phyloP scores from a whole-genome alignment of 2,113 vertebrate genomes.

The Numida meleagris region DNA sequence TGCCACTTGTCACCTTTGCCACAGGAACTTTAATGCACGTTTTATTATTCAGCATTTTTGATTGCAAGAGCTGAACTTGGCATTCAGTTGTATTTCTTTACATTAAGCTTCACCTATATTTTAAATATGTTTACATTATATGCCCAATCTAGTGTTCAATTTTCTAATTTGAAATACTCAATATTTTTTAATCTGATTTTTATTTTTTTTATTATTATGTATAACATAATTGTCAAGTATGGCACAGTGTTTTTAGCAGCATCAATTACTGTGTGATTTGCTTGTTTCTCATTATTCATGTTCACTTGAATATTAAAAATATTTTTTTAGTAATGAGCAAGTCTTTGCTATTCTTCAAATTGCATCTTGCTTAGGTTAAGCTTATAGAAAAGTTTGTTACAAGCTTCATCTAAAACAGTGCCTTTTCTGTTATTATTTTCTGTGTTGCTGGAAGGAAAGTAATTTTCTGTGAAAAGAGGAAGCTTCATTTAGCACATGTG shows the following conservation, averaged over 20 bases:
- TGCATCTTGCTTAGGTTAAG: slow-evolving; percentile 49
- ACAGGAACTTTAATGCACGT: neutral
- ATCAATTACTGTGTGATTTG: slow-evolving; percentile 52
- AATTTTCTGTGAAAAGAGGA: neutral
- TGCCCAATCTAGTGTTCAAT: neutral
- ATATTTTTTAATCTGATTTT: neutral
- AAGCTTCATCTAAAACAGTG: slow-evolving; percentile 11
- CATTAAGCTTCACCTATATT: neutral
- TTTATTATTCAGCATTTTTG: neutral
- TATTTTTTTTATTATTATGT: neutral
- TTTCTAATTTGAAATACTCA: neutral
- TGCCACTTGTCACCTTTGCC: neutral
- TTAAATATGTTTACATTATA: neutral
- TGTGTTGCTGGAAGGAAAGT: slow-evolving; percentile 10
- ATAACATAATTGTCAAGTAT: neutral
- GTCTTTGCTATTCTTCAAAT: slow-evolving; percentile 58
- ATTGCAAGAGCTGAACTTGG: neutral
- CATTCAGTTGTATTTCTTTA: neutral
- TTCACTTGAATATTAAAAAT: slow-evolving; percentile 65
- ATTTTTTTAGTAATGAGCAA: slow-evolving; percentile 62
- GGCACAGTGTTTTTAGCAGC: slow-evolving; percentile 7
- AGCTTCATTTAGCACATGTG: neutral
- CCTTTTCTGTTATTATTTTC: neutral
- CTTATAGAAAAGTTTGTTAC: slow-evolving; percentile 45
- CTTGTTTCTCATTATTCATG: slow-evolving; percentile 61